Evolutionary conservation across 1,140 invertebrate species (phyloP), one percentile per base, ranked within the genome.

Genomic region (Cryptotermes secundus): DNA sequence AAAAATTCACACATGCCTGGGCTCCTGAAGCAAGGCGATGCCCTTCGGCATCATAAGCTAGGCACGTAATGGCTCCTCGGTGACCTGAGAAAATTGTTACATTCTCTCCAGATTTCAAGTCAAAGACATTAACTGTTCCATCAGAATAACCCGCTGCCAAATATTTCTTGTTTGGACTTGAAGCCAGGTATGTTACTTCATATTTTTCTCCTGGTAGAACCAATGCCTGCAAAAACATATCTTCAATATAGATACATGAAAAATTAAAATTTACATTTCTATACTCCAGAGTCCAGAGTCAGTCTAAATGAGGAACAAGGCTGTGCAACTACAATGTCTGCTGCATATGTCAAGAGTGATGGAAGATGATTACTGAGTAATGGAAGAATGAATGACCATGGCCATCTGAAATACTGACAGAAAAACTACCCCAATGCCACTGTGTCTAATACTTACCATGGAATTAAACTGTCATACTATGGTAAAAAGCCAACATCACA

Each of bases 121-220:
- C 93, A 89, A 96, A 99, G 3, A 97, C 92, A 89, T 95, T 94
- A 0, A 99, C 92, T 83, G 93, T 93, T 19, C 98, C 98, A 93
- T 99, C 96, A 10, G 92, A 90, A 90, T 99, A 99, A 22, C 98
- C 99, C 80, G 96, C 96, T 31, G 98, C 97, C 86, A 99, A 90
- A 85, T 95, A 93, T 84, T 93, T 90, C 79, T 94, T 93, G 88
- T 95, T 93, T 0, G 95, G 93, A 85, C 94, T 96, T 10, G 93
- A 92, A 85, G 92, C 92, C 83, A 98, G 89, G 49, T 90, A 91
- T 9, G 96, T 96, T 1, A 97, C 96, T 86, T 93, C 92, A 80
- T 93, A 90, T 87, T 96, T 96, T 84, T 96, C 96, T 34, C 96
- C 95, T 10, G 92, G 91, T 59, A 96, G 90, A 10, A 95, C 93